Conservation (phyloP, 2,888 invertebrate species). For the Aspidapion aeneum region DNA sequence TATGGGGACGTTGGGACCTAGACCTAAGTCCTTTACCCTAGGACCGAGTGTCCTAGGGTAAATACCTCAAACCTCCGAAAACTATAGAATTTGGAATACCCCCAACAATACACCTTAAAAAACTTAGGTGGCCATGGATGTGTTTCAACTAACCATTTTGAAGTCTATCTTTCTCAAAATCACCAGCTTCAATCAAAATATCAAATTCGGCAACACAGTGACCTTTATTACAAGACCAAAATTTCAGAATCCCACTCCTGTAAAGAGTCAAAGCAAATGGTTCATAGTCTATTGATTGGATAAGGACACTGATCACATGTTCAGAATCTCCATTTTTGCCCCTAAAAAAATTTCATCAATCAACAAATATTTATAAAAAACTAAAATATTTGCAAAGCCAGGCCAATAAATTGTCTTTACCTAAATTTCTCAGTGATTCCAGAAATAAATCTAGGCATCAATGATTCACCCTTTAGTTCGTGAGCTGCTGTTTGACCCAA, state of each 20-base stretch:
- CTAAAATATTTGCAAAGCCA: constrained; percentile 38
- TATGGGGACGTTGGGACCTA: too few relatives aligned
- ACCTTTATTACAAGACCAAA: constrained; percentile 72
- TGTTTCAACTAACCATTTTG: constrained; percentile 54
- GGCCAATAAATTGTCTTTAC: too few relatives aligned
- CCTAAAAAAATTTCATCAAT: constrained; percentile 35
- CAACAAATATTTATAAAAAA: background rate
- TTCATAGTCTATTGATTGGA: constrained; percentile 61
- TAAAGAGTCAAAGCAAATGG: constrained; percentile 73
- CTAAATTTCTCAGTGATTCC: constrained; percentile 64
- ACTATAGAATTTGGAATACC: too few relatives aligned
- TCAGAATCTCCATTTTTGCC: constrained; percentile 61
- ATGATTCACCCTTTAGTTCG: constrained; percentile 69
- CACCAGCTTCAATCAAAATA: constrained; percentile 55
- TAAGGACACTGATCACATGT: constrained; percentile 66
- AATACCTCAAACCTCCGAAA: too few relatives aligned
- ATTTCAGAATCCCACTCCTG: constrained; percentile 75
- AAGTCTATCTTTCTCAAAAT: constrained; percentile 42
- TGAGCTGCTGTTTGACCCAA: constrained; percentile 58
- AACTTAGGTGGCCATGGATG: too few relatives aligned
- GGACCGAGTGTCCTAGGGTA: too few relatives aligned
- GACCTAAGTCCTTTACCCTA: too few relatives aligned
- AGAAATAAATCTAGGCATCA: constrained; percentile 74
- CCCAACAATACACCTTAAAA: too few relatives aligned
- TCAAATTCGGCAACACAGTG: constrained; percentile 65